Evolutionary conservation across 92 coral and sea anemone genomes (phyloP).

Genomic region (Epizoanthus ramosus): DNA sequence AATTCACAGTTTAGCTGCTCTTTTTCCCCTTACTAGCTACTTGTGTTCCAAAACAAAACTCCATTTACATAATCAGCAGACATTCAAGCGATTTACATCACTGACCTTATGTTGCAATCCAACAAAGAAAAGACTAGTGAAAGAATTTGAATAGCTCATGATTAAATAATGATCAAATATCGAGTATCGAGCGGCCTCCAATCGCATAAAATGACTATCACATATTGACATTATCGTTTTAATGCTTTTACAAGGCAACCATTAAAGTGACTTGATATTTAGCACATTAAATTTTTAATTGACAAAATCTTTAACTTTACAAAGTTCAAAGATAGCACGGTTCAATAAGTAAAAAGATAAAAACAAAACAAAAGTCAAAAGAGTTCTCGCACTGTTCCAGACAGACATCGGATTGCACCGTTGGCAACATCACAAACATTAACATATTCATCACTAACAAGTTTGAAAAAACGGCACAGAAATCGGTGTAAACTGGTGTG

Average conservation of each 20-base stretch:
- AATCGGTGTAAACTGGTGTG: not conserved
- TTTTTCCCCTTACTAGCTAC: too few species aligned
- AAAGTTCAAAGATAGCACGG: conserved; percentile 15
- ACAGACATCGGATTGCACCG: too few species aligned
- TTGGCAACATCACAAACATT: not conserved
- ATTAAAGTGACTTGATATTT: not conserved
- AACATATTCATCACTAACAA: not conserved
- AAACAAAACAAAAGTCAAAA: not conserved
- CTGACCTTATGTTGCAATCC: too few species aligned
- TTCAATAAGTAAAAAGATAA: not conserved
- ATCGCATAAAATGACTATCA: too few species aligned
- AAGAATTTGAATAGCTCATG: conserved; percentile 13
- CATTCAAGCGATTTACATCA: too few species aligned
- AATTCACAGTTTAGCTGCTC: too few species aligned
- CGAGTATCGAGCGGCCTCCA: not conserved
- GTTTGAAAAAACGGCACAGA: not conserved
- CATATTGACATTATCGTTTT: too few species aligned
- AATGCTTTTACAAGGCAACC: not conserved
- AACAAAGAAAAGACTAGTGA: not conserved
- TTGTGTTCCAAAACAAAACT: too few species aligned
- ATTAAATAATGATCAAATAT: conserved; percentile 23
- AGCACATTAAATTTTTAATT: not conserved
- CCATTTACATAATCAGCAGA: too few species aligned
- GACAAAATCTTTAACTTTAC: not conserved
- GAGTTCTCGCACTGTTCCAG: not conserved